Percentiles rank a stretch among this genome's conserved stretches.
Conservation (phyloP, 1,140 invertebrate genomes). For the Neelides sp. region DNA sequence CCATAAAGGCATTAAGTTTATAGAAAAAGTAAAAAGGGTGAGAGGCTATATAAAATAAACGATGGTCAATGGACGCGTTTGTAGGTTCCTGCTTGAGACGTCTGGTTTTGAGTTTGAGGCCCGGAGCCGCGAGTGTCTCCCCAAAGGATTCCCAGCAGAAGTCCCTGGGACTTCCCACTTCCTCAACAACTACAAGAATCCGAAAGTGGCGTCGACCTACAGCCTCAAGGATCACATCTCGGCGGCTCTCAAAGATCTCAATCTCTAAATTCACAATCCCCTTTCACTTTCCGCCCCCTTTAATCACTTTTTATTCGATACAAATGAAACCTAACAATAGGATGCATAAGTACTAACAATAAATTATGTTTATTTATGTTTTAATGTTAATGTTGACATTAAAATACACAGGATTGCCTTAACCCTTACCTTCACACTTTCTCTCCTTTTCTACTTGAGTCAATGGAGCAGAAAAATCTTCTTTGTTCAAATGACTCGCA, state of each 20-base stretch:
- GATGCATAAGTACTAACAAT: too few species aligned
- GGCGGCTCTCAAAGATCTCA: conserved; percentile 37
- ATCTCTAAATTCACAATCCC: background rate
- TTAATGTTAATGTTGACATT: too few species aligned
- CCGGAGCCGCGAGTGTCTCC: conserved; percentile 60
- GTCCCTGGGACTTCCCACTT: conserved; percentile 74
- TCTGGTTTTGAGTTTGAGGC: conserved; percentile 62
- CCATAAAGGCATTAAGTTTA: too few species aligned
- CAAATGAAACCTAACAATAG: too few species aligned
- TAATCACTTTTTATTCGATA: too few species aligned
- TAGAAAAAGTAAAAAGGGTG: background rate
- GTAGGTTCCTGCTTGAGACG: conserved; percentile 57
- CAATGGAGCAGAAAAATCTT: too few species aligned
- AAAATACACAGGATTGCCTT: too few species aligned
- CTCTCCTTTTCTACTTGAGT: too few species aligned
- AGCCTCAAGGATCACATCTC: conserved; percentile 53
- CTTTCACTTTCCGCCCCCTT: background rate
- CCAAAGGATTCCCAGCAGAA: conserved; percentile 67
- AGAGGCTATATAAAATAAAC: background rate
- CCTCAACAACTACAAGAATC: conserved; percentile 63
- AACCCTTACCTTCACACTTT: too few species aligned
- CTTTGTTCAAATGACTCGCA: too few species aligned
- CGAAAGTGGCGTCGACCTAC: conserved; percentile 43
- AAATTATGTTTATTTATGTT: too few species aligned
- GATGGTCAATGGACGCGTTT: conserved; percentile 17